Evolutionary conservation across 2,113 vertebrate genomes (phyloP).

Genomic region (Blennius ocellaris): DNA sequence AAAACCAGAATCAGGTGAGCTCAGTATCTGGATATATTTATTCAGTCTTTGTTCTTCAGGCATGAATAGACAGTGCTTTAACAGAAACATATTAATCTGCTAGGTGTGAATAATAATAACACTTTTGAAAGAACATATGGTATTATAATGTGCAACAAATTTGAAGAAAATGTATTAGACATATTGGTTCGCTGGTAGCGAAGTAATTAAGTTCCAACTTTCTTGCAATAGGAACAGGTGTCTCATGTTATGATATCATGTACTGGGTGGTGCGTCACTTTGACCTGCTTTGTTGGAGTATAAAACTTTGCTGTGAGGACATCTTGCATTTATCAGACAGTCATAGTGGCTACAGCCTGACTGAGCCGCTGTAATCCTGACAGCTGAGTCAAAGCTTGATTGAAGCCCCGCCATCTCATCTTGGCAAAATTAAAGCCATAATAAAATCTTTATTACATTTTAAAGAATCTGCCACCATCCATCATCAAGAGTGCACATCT

Average conservation of each 20-base stretch:
- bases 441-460: not conserved
- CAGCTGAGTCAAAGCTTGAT: slow-evolving; percentile 7
- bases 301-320: slow-evolving; percentile 51
- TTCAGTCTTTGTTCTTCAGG: no score
- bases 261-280: slow-evolving; percentile 60
- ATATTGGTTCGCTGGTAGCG: no score
- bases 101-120: no score
- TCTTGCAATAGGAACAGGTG: not conserved
- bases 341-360: slow-evolving; percentile 39
- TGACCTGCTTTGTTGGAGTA: slow-evolving; percentile 51
- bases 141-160: no score
- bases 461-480: not conserved
- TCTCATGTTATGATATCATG: slow-evolving; percentile 20
- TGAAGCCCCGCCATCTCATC: slow-evolving; percentile 12
- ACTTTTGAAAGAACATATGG: no score
- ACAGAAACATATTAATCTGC: no score
- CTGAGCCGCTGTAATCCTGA: slow-evolving; percentile 19
- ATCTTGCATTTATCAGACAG: slow-evolving; percentile 54
- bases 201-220: no score
- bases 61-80: no score
- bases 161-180: no score
- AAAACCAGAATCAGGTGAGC: no score
- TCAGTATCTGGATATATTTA: no score
- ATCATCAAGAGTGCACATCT: not conserved
- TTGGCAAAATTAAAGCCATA: slow-evolving; percentile 2